These are phyloP conservation scores for Calidris pugnax DNA, from an alignment of 2,113 vertebrate genomes.

Conservation along the genomic window DNA sequence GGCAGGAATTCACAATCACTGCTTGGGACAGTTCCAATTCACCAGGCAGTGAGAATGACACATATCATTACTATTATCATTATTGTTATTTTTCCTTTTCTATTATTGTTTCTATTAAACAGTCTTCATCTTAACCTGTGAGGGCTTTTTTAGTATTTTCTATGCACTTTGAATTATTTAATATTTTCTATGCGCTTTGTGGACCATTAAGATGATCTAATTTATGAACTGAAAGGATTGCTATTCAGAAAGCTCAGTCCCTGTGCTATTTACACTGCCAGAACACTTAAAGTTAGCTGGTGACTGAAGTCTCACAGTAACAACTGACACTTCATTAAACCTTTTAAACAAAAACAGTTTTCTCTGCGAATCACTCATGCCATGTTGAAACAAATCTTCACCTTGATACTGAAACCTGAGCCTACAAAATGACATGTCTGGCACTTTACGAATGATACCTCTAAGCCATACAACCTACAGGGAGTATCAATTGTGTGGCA, in stretches of 20 bases:
- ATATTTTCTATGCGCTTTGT: background rate
- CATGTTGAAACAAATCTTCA: conserved; percentile 38
- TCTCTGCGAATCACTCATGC: background rate
- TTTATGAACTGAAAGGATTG: conserved; percentile 46
- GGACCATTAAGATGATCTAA: conserved; percentile 16
- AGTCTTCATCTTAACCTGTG: background rate
- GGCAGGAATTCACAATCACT: background rate
- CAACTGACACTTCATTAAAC: conserved; percentile 58
- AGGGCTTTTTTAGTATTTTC: background rate
- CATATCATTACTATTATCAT: background rate
- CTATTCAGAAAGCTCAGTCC: conserved; percentile 36
- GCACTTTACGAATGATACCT: conserved; percentile 10
- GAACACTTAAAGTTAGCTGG: conserved; percentile 37
- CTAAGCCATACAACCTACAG: background rate
- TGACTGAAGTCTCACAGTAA: conserved; percentile 50
- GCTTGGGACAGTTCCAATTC: background rate
- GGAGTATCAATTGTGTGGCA: background rate
- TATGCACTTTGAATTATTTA: background rate
- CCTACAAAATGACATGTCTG: background rate
- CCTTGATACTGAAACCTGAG: background rate
- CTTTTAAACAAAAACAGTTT: conserved; percentile 58
- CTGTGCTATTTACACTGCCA: conserved; percentile 25
- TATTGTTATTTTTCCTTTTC: background rate
- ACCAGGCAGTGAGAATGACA: background rate
- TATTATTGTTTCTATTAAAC: background rate